Evolutionary conservation across 2,888 invertebrate genomes (phyloP), one percentile per base, ranked within the genome.

Genomic region (Torymus aiolomorphi): DNA sequence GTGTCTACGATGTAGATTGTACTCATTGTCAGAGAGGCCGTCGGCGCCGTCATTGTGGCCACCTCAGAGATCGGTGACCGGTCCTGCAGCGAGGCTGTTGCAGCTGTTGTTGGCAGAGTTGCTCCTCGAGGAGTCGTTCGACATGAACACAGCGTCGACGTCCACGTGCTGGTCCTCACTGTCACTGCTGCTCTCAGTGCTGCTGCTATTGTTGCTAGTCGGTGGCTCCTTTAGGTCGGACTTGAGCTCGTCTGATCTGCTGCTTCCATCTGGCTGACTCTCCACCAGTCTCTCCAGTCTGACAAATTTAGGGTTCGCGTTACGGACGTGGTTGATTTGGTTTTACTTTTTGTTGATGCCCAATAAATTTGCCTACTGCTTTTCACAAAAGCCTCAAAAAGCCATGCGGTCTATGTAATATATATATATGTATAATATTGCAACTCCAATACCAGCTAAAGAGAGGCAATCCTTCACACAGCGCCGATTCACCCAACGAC

Each of bases 231-330:
- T 42, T 8, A 8, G 42, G 42, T 8, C 49, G 42, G 65, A 42
- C 72, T 76, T 63, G 31, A 49, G 70, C 54, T 77, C 74, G 16
- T 74, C 77, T 8, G 63, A 71, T 31, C 80, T 80, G 79, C 80
- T 42, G 16, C 63, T 56, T 11, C 72, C 57, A 56, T 62, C 86
- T 83, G 85, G 88, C 80, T 88, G 87, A 81, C 87, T 87, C 82
- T 85, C 88, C 86, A 88, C 87, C 88, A 88, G 89, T 84, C 87
- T 88, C 86, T 89, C 90, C 86, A 89, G 85, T 88, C 90, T 90
- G 86, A 87, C 84, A 89, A 89, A 89, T 88, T 84, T 89, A 84
- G 89, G 84, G 20, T 11, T 86, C 86, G 86, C 85, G 86, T 87
- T 85, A 85, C 84, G 84, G 81, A 75, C 3, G 31, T 31, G 63